phyloP scores from a whole-genome alignment of 2,888 invertebrate genomes.

The Heliconius ismenius region DNA sequence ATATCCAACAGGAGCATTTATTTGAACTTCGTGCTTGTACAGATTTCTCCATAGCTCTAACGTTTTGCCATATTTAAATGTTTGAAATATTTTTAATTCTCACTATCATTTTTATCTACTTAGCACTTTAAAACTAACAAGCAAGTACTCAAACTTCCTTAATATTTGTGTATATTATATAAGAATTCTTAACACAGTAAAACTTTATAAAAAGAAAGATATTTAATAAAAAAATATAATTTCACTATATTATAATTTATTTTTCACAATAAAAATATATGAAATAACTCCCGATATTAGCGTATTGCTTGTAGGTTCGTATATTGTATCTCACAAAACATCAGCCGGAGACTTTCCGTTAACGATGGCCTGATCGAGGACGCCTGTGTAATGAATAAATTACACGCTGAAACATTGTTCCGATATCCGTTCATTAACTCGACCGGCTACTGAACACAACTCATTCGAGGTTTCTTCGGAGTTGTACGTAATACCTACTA shows the following conservation, averaged over 20 bases:
- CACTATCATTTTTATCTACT: conserved; percentile 13
- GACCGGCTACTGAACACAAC: conserved; percentile 58
- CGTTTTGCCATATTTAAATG: conserved; percentile 45
- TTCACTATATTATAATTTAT: background rate
- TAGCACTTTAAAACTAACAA: conserved; percentile 11
- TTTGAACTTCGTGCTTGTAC: conserved; percentile 55
- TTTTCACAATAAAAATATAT: background rate
- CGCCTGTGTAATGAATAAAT: conserved; percentile 81
- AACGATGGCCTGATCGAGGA: conserved; percentile 72
- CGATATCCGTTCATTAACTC: conserved; percentile 74
- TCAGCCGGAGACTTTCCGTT: conserved; percentile 76
- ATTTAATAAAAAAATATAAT: background rate
- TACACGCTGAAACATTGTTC: conserved; percentile 81
- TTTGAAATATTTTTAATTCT: conserved; percentile 32
- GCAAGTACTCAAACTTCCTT: background rate
- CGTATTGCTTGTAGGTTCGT: background rate
- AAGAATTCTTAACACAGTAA: background rate
- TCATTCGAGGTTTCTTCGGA: conserved; percentile 54
- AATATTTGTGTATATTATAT: background rate
- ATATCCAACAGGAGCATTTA: conserved; percentile 57
- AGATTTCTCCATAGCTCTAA: conserved; percentile 64
- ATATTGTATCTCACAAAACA: conserved; percentile 55
- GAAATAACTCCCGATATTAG: conserved; percentile 5
- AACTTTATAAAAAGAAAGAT: background rate
- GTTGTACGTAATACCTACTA: conserved; percentile 50